A percentile compares a stretch with the other conserved stretches of the same genome.
Conservation (phyloP, 2,888 invertebrate species). For the Acanthosepion esculentum region DNA sequence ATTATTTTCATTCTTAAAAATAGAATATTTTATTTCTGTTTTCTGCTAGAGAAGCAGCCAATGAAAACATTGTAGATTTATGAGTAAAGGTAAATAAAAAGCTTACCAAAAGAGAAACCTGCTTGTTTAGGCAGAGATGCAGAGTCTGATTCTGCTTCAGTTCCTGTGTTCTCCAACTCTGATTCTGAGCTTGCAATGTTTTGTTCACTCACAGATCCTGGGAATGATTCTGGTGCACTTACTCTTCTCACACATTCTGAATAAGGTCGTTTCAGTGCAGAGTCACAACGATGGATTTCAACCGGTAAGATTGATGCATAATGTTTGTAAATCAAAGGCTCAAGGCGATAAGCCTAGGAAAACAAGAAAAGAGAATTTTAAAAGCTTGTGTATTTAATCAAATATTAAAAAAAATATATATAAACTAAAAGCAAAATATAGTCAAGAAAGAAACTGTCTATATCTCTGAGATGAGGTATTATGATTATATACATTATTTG, state of each 20-base stretch:
- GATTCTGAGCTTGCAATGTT: conserved; percentile 39
- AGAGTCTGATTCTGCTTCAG: neutral
- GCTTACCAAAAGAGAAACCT: conserved; percentile 42
- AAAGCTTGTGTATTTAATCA: too few species aligned
- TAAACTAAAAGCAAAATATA: too few species aligned
- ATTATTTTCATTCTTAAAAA: too few species aligned
- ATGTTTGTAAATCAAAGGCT: conserved; percentile 80
- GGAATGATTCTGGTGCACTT: neutral
- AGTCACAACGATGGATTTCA: conserved; percentile 78
- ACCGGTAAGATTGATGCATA: conserved; percentile 80
- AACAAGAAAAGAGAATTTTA: neutral
- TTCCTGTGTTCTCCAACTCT: neutral
- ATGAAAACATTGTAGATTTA: neutral
- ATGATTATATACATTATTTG: too few species aligned
- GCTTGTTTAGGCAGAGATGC: conserved; percentile 41
- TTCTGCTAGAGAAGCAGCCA: too few species aligned
- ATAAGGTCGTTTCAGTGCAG: conserved; percentile 75
- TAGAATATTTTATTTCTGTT: too few species aligned
- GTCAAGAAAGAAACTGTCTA: too few species aligned
- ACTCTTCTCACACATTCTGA: conserved; percentile 41
- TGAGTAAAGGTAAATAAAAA: neutral
- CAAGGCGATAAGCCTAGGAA: conserved; percentile 78
- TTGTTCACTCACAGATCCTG: conserved; percentile 39
- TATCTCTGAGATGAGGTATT: too few species aligned
- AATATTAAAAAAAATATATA: too few species aligned